Percentiles rank a stretch among this genome's conserved stretches.
Conservation (phyloP, 2,888 invertebrate genomes). For the Notodonta ziczac region DNA sequence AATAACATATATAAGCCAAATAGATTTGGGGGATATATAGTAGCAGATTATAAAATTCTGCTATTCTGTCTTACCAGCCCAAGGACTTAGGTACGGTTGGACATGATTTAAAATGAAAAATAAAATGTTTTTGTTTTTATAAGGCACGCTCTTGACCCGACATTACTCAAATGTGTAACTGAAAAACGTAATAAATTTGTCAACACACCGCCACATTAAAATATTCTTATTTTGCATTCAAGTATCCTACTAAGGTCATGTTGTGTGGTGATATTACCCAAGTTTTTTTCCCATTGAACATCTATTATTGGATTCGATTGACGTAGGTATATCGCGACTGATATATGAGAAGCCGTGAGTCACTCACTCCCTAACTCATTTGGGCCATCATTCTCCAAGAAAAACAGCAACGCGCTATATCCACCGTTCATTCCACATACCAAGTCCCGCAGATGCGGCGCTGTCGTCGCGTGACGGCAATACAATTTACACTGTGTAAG, state of each 20-base stretch:
- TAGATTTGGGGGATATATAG: too few relatives aligned
- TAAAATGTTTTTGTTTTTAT: too few relatives aligned
- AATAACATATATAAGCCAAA: too few relatives aligned
- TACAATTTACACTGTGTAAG: too few relatives aligned
- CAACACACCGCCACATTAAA: constrained; percentile 1
- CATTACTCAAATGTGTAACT: not conserved
- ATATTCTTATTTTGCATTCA: constrained; percentile 6
- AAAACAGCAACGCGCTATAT: constrained; percentile 38
- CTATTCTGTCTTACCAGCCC: too few relatives aligned
- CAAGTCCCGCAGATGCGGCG: too few relatives aligned
- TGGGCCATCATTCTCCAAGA: constrained; percentile 43
- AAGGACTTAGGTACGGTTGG: too few relatives aligned
- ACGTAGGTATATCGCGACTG: constrained; percentile 35
- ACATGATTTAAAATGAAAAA: too few relatives aligned
- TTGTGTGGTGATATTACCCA: constrained; percentile 20
- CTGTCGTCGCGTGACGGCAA: too few relatives aligned
- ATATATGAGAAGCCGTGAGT: constrained; percentile 35
- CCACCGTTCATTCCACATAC: too few relatives aligned
- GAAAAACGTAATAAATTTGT: not conserved
- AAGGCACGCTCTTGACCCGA: too few relatives aligned
- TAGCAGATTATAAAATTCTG: too few relatives aligned
- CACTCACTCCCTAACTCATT: constrained; percentile 25
- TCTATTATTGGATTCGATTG: constrained; percentile 43
- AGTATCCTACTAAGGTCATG: constrained; percentile 14
- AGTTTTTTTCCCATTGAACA: constrained; percentile 29